A percentile compares a stretch with the other conserved stretches of the same genome.
Conservation (phyloP, 2,888 invertebrate genomes). For the Perizoma flavofasciatum region DNA sequence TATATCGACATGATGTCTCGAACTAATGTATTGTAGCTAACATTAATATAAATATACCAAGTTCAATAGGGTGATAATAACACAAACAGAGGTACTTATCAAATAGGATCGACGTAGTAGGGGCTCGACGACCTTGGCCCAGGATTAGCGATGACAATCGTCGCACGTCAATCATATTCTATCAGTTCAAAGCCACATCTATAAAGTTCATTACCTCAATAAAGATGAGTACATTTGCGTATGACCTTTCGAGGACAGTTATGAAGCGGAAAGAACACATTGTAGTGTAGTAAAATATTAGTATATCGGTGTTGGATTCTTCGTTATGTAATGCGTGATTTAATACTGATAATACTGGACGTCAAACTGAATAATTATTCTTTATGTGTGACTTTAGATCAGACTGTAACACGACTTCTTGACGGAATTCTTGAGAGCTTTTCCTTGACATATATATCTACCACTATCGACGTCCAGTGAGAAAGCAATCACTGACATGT, state of each 20-base stretch:
- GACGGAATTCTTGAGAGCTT: slow-evolving; percentile 33
- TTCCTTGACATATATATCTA: slow-evolving; percentile 49
- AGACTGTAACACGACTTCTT: neutral
- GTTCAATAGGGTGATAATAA: neutral
- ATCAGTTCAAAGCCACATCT: slow-evolving; percentile 79
- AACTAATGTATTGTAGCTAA: neutral
- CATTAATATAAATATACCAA: neutral
- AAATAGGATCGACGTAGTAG: slow-evolving; percentile 45
- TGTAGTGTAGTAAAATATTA: slow-evolving; percentile 1
- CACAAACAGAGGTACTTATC: slow-evolving; percentile 34
- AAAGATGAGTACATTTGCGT: slow-evolving; percentile 56
- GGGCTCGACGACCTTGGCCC: slow-evolving; percentile 62
- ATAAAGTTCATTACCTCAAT: slow-evolving; percentile 75
- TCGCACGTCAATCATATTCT: slow-evolving; percentile 76
- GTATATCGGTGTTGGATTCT: neutral
- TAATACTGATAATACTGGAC: no score
- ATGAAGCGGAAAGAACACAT: neutral
- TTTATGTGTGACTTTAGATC: neutral
- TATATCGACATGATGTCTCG: neutral
- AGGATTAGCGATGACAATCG: slow-evolving; percentile 55
- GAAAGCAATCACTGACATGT: slow-evolving; percentile 38
- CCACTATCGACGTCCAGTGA: slow-evolving; percentile 38
- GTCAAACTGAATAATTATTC: no score
- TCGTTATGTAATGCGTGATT: neutral
- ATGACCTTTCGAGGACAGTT: slow-evolving; percentile 37